A percentile compares a stretch with the other conserved stretches of the same genome.
phyloP scores from a whole-genome alignment of 1,140 invertebrate genomes.

The Trichonephila clavata region DNA sequence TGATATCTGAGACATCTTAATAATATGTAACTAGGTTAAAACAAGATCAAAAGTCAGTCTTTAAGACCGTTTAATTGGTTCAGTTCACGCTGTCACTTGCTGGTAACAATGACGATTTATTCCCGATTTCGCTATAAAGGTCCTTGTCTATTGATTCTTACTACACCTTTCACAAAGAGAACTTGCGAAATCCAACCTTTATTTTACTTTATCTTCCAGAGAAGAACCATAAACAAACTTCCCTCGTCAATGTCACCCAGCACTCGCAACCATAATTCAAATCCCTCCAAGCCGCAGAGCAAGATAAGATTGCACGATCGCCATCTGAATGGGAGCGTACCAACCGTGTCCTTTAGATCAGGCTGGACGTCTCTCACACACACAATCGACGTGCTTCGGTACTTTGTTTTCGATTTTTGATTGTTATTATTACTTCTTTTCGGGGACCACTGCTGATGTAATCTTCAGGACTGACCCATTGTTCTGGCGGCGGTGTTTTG shows the following conservation, averaged over 20 bases:
- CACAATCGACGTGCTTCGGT: constrained; percentile 28
- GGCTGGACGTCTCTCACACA: not conserved
- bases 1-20: not conserved
- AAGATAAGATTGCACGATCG: not conserved
- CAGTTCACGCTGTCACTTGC: not conserved
- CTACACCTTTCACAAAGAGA: not conserved
- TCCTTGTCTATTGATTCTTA: not conserved
- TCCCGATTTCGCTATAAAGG: not conserved
- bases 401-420: constrained; percentile 32
- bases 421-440: not conserved
- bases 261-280: not conserved
- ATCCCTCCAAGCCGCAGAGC: not conserved
- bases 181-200: not conserved
- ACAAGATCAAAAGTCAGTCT: not conserved
- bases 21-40: not conserved
- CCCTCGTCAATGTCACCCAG: not conserved
- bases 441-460: not conserved
- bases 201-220: not conserved
- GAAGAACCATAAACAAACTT: not conserved
- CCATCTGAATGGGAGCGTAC: not conserved
- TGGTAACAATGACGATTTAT: not conserved
- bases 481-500: not conserved
- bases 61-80: not conserved
- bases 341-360: not conserved
- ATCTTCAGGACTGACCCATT: constrained; percentile 13